Conservation (phyloP, 2,888 invertebrate species). For the Torymus auratus region DNA sequence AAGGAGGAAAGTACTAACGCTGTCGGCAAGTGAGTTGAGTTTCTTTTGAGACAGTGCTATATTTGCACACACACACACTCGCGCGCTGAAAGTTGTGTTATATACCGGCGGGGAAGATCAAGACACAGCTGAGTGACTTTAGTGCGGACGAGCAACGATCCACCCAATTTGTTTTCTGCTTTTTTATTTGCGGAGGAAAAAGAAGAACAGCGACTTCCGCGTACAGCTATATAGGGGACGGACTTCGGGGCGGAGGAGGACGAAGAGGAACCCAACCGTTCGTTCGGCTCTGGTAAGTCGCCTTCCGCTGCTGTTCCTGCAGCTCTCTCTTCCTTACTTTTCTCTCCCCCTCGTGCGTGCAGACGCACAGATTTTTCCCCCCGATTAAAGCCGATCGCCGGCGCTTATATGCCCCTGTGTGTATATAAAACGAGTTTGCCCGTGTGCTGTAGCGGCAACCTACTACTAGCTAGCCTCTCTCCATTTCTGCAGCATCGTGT, state of each 20-base stretch:
- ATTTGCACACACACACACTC: too few species aligned
- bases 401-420: conserved; percentile 1
- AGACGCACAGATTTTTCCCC: conserved; percentile 37
- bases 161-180: too few species aligned
- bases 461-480: neutral
- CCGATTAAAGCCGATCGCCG: conserved; percentile 42
- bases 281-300: conserved; percentile 53
- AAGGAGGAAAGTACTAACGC: neutral
- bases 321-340: conserved; percentile 2
- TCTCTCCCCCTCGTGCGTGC: too few species aligned
- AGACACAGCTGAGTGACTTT: conserved; percentile 9
- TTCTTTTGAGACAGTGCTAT: too few species aligned
- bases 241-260: neutral
- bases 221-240: neutral
- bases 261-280: conserved; percentile 21
- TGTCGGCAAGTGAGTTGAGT: neutral
- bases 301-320: neutral
- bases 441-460: too few species aligned
- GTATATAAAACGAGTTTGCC: conserved; percentile 35
- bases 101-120: too few species aligned
- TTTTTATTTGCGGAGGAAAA: neutral
- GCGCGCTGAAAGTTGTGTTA: too few species aligned
- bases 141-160: neutral
- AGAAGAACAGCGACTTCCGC: too few species aligned
- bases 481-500: conserved; percentile 4